These are phyloP conservation scores for Tyrannus savana DNA, from an alignment of 2,113 vertebrate genomes.

Conservation along the genomic window DNA sequence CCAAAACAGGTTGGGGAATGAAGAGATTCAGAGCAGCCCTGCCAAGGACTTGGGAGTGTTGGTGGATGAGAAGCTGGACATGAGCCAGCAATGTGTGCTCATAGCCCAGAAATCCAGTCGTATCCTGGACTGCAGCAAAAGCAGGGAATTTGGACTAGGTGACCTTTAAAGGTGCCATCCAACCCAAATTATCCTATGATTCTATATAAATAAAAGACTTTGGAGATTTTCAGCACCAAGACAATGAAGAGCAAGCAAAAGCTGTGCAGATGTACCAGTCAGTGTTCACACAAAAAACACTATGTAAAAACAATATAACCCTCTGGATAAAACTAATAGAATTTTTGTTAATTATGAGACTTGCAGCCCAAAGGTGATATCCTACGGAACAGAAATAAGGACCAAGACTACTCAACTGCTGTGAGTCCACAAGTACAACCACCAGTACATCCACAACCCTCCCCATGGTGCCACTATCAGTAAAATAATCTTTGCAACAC, in stretches of 20 bases:
- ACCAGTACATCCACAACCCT: not conserved
- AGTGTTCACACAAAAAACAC: not conserved
- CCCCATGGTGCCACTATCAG: not conserved
- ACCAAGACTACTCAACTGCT: not conserved
- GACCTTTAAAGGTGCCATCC: not conserved
- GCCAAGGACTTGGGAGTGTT: too few species aligned
- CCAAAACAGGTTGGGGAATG: not conserved
- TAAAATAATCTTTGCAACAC: not conserved
- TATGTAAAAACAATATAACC: not conserved
- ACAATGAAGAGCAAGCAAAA: not conserved
- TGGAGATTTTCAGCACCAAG: not conserved
- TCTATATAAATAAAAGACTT: not conserved
- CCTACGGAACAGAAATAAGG: not conserved
- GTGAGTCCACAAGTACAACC: not conserved
- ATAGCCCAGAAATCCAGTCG: rapidly evolving
- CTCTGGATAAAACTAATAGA: not conserved
- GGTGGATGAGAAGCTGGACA: not conserved
- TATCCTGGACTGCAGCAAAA: not conserved
- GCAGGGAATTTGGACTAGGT: not conserved
- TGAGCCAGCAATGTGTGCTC: rapidly evolving
- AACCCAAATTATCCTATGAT: not conserved
- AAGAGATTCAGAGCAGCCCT: not conserved
- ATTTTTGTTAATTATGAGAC: not conserved
- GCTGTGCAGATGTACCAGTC: not conserved
- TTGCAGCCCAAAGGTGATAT: not conserved